phyloP scores from a whole-genome alignment of 2,888 invertebrate species.

The Brachycybe producta region DNA sequence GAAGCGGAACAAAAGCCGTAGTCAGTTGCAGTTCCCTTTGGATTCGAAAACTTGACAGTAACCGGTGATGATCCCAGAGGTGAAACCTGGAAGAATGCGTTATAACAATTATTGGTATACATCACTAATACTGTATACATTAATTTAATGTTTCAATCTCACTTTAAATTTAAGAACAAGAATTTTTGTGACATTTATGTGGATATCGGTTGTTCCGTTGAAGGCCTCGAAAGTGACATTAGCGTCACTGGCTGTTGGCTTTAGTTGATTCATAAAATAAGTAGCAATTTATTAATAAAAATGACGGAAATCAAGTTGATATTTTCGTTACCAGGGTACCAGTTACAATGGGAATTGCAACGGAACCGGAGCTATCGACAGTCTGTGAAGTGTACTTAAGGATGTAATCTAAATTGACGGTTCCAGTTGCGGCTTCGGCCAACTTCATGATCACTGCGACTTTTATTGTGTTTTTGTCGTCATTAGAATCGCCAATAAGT shows the following conservation, averaged over 20 bases:
- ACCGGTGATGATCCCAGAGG: not conserved
- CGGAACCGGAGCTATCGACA: not conserved
- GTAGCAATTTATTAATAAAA: not conserved
- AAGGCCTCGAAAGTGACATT: not conserved
- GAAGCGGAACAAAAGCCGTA: constrained; percentile 13
- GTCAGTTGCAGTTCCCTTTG: constrained; percentile 2
- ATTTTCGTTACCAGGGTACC: too few relatives aligned
- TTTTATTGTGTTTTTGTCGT: constrained; percentile 5
- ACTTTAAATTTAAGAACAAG: constrained; percentile 1
- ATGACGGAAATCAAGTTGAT: not conserved
- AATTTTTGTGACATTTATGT: constrained; percentile 3
- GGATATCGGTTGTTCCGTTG: constrained; percentile 1
- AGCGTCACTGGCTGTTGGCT: too few relatives aligned
- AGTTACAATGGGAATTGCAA: constrained; percentile 6
- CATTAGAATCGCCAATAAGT: not conserved
- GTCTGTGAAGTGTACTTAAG: not conserved
- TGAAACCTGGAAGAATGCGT: not conserved
- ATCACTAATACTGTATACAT: not conserved
- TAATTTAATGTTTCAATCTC: not conserved
- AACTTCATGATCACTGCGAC: constrained; percentile 9
- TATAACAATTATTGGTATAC: not conserved
- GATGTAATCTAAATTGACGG: not conserved
- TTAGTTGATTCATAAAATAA: not conserved
- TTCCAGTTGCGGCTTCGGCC: not conserved
- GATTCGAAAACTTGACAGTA: constrained; percentile 1